phyloP scores from a whole-genome alignment of 2,113 vertebrate genomes.

The Triplophysa tibetana region DNA sequence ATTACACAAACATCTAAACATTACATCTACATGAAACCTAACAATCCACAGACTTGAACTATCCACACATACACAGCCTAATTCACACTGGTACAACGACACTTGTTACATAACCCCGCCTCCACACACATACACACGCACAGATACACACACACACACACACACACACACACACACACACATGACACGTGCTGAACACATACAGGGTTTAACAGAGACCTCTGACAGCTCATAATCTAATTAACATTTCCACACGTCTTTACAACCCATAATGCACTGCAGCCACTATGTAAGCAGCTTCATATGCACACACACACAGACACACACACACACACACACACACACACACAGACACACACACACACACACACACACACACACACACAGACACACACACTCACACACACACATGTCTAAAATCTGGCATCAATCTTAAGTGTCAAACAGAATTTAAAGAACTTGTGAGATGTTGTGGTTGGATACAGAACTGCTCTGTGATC shows the following conservation, averaged over 20 bases:
- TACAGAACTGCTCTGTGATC: too few species aligned
- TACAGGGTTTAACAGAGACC: neutral
- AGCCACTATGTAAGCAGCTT: slow-evolving; percentile 1
- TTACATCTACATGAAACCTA: too few species aligned
- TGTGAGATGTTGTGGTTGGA: too few species aligned
- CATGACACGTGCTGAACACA: neutral
- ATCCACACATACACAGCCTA: neutral
- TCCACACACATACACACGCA: slow-evolving; percentile 31
- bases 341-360: neutral
- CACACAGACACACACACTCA: neutral
- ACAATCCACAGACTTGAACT: neutral
- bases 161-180: slow-evolving; percentile 17
- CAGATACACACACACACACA: neutral
- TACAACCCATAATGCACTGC: slow-evolving; percentile 25
- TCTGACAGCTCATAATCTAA: slow-evolving; percentile 16
- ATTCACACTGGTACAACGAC: too few species aligned
- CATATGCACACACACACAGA: neutral
- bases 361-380: neutral
- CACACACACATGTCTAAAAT: slow-evolving; percentile 4
- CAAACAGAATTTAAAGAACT: too few species aligned
- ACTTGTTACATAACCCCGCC: neutral
- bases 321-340: neutral
- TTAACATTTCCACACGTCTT: neutral
- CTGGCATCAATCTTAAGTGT: too few species aligned
- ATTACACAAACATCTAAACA: too few species aligned